A percentile compares a stretch with the other conserved stretches of the same genome.
Evolutionary conservation across 2,113 vertebrate genomes (phyloP).

Genomic region (Shinisaurus crocodilurus): DNA sequence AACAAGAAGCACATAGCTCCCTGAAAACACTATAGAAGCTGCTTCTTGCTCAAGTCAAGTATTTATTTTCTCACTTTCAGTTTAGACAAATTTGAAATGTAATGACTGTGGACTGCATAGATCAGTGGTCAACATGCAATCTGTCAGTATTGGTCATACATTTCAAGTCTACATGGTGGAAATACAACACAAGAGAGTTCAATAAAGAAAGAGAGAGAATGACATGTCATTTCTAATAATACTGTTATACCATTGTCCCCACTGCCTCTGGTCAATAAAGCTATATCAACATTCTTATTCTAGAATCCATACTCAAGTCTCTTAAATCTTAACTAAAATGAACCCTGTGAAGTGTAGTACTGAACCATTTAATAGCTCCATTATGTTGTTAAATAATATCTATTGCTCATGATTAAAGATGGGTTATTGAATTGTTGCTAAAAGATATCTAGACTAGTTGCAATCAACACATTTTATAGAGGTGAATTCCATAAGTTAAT

Average conservation of each 20-base stretch:
- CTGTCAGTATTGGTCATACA: neutral
- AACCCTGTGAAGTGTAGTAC: neutral
- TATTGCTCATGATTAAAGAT: neutral
- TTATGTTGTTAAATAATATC: neutral
- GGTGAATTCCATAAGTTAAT: neutral
- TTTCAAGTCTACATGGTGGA: neutral
- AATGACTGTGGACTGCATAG: slow-evolving; percentile 7
- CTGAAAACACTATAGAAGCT: neutral
- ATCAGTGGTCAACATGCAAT: neutral
- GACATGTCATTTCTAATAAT: neutral
- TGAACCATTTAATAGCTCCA: neutral
- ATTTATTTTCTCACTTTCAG: slow-evolving; percentile 5
- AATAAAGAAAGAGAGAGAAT: neutral
- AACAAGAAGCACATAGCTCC: neutral
- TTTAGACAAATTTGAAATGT: slow-evolving; percentile 25
- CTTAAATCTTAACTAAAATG: neutral
- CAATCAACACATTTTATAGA: neutral
- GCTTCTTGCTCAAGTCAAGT: neutral
- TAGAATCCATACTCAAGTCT: neutral
- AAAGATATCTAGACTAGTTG: neutral
- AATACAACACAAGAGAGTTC: neutral
- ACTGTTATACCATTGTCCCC: neutral
- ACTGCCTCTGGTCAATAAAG: neutral
- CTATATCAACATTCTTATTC: slow-evolving; percentile 3
- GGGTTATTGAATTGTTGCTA: neutral